Evolutionary conservation across 2,888 invertebrate species (phyloP).

Genomic region (Pyrrhia umbra): DNA sequence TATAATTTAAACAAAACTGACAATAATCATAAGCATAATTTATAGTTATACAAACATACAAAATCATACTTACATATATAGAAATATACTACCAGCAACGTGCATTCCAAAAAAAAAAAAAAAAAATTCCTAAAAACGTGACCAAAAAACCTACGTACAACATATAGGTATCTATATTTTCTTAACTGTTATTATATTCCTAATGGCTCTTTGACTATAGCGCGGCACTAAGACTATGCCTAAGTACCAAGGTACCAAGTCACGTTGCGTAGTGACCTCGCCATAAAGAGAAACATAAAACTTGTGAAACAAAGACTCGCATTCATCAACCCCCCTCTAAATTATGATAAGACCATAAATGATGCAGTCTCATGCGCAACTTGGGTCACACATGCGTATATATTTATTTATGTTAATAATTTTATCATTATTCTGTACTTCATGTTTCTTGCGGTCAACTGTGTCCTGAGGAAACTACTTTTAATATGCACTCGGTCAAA

Average conservation of each 20-base stretch:
- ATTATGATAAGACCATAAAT: constrained; percentile 76
- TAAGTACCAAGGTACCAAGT: constrained; percentile 57
- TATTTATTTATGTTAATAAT: constrained; percentile 55
- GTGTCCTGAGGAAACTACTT: too few species aligned
- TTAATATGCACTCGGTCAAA: too few species aligned
- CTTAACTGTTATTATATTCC: constrained; percentile 49
- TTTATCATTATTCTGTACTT: constrained; percentile 15
- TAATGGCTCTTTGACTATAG: constrained; percentile 55
- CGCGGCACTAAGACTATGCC: constrained; percentile 35
- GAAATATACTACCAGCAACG: not conserved
- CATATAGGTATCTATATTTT: constrained; percentile 19
- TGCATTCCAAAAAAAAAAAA: not conserved
- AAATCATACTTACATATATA: not conserved
- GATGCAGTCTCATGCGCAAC: constrained; percentile 70
- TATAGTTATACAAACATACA: not conserved
- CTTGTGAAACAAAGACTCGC: constrained; percentile 79
- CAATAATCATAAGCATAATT: not conserved
- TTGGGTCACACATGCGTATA: constrained; percentile 50
- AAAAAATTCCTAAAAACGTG: constrained; percentile 30
- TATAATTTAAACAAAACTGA: too few species aligned
- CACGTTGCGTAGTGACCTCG: constrained; percentile 69
- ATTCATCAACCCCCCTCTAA: constrained; percentile 74
- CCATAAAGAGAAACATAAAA: constrained; percentile 65
- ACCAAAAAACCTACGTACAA: constrained; percentile 17
- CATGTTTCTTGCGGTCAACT: too few species aligned